Conservation (phyloP, 1,140 invertebrate genomes). For the Drosophila chauvacae region DNA sequence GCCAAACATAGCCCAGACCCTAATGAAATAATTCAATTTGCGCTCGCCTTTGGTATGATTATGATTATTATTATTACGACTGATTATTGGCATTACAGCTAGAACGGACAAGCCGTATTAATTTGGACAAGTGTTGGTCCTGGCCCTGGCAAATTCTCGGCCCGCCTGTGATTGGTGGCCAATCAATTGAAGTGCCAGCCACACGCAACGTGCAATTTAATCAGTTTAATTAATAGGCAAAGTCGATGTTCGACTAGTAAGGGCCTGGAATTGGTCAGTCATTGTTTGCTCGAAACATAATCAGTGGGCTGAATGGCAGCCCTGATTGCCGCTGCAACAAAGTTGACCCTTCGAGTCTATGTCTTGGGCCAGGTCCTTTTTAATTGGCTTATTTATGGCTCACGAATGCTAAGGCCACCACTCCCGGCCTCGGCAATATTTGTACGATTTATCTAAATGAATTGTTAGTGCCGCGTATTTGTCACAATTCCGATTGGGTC, state of each 20-base stretch:
- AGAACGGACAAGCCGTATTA: constrained; percentile 37
- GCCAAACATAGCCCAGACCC: constrained; percentile 19
- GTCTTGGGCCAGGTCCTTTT: constrained; percentile 9
- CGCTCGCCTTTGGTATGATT: constrained; percentile 53
- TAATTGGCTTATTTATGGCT: constrained; percentile 60
- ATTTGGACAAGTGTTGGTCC: constrained; percentile 47
- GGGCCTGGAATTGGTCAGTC: constrained; percentile 30
- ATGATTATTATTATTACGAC: constrained; percentile 50
- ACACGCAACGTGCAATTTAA: constrained; percentile 63
- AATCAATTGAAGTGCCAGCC: constrained; percentile 43
- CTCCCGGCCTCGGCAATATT: constrained; percentile 26
- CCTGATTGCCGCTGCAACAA: constrained; percentile 48
- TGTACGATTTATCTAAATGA: constrained; percentile 74
- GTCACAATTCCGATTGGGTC: constrained; percentile 44
- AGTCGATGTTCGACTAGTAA: constrained; percentile 5
- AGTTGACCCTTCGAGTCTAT: background rate
- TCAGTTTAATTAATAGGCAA: constrained; percentile 77
- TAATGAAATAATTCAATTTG: constrained; percentile 74
- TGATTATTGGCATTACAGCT: constrained; percentile 53
- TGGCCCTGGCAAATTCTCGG: constrained; percentile 7
- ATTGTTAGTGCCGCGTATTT: constrained; percentile 75
- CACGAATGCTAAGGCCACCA: background rate
- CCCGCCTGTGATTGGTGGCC: constrained; percentile 27
- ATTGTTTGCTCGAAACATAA: constrained; percentile 50
- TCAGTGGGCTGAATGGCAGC: constrained; percentile 33